These are phyloP conservation scores for Podarcis raffonei DNA, from an alignment of 2,113 vertebrate species.

Conservation along the genomic window DNA sequence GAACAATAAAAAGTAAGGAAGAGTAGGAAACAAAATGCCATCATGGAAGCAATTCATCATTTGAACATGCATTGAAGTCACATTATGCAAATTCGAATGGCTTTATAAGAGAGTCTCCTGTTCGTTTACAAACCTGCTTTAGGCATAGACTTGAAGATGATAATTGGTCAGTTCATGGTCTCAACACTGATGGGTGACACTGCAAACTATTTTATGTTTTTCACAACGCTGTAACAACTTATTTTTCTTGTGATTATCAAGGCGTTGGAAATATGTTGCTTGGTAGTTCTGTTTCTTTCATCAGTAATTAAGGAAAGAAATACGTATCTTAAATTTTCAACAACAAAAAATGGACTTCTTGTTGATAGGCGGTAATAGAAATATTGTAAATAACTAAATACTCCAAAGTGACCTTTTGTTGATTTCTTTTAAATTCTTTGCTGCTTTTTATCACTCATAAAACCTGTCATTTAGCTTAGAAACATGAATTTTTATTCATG, in stretches of 20 bases:
- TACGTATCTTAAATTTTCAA: conserved; percentile 49
- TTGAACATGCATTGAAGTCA: conserved; percentile 4
- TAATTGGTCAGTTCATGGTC: background rate
- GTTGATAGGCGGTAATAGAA: background rate
- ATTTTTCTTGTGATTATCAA: conserved; percentile 42
- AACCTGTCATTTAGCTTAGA: background rate
- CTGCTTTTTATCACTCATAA: conserved; percentile 35
- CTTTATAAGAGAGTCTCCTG: conserved; percentile 2
- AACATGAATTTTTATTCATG: conserved; percentile 30
- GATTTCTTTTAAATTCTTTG: conserved; percentile 10
- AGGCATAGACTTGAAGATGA: background rate
- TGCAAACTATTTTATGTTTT: background rate
- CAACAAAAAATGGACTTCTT: background rate
- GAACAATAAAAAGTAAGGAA: background rate
- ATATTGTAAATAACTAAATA: background rate
- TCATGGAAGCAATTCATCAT: conserved; percentile 11
- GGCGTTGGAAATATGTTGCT: conserved; percentile 7
- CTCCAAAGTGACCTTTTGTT: background rate
- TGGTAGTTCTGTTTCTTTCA: conserved; percentile 46
- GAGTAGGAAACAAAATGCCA: background rate
- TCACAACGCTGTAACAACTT: background rate
- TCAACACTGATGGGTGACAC: background rate
- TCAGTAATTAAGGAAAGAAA: conserved; percentile 42
- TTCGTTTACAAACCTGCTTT: background rate
- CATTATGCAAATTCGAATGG: conserved; percentile 21